These are phyloP conservation scores for Tolypeutes matacus DNA, from an alignment of 2,797 vertebrate species.

Conservation along the genomic window DNA sequence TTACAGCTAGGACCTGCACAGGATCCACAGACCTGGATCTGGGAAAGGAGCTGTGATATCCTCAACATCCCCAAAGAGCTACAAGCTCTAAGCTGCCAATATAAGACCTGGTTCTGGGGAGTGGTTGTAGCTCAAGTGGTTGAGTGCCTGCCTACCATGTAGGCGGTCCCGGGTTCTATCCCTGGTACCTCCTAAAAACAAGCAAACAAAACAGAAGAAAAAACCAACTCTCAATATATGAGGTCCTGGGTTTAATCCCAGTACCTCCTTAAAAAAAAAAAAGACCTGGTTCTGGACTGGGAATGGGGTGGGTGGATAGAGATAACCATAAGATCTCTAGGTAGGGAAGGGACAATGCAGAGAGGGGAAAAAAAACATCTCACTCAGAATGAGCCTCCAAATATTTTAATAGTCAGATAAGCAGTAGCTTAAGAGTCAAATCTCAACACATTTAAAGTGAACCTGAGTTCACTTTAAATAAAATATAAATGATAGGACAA, in stretches of 20 bases:
- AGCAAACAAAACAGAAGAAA: no score
- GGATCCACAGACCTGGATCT: background rate
- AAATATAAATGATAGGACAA: background rate
- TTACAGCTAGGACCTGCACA: background rate
- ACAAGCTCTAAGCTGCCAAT: background rate
- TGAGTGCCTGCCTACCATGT: no score
- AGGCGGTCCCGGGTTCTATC: no score
- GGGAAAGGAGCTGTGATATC: background rate
- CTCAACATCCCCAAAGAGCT: background rate
- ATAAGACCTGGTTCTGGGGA: background rate
- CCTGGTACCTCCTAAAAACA: no score
- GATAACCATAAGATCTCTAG: background rate
- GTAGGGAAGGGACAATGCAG: background rate
- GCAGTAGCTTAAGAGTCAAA: no score
- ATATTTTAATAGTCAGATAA: background rate
- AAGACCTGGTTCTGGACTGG: background rate
- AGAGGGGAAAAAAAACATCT: background rate
- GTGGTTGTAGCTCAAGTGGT: no score
- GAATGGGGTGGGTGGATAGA: accelerated
- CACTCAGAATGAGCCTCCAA: background rate
- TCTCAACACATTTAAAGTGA: no score
- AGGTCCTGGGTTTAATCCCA: no score
- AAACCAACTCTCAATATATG: no score
- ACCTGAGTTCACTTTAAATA: background rate
- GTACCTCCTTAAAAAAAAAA: no score